phyloP scores from a whole-genome alignment of 2,113 vertebrate species.

The Ramphastos sulfuratus region DNA sequence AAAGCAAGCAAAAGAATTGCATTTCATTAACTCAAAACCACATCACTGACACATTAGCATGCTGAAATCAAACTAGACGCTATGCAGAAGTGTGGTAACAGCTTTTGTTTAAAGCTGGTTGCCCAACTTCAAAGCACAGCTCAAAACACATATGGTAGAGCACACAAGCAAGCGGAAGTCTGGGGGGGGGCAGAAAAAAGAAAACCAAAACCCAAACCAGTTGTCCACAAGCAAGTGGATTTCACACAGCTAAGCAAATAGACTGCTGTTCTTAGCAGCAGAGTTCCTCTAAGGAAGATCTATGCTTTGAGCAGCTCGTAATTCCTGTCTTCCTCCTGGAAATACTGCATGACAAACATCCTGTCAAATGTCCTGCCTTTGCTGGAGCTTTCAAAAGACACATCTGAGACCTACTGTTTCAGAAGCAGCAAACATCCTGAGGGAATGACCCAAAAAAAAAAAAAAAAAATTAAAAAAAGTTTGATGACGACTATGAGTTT shows the following conservation, averaged over 20 bases:
- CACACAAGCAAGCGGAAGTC: not conserved
- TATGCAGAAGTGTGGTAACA: constrained; percentile 17
- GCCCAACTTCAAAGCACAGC: constrained; percentile 24
- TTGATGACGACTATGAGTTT: not conserved
- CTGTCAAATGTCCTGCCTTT: not conserved
- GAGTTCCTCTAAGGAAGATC: not conserved
- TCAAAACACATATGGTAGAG: constrained; percentile 28
- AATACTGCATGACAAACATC: not conserved
- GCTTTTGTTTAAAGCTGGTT: constrained; percentile 21
- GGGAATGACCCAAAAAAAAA: not conserved
- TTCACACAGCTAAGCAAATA: constrained; percentile 1
- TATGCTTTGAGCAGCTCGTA: not conserved
- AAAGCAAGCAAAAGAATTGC: not conserved
- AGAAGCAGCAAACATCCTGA: not conserved
- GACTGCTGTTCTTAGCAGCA: not conserved
- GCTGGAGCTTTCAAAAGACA: not conserved
- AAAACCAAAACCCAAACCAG: not conserved
- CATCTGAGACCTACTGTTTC: not conserved
- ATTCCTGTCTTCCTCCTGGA: not conserved
- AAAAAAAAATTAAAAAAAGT: not conserved
- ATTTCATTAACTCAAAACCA: constrained; percentile 24
- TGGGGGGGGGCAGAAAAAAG: not conserved
- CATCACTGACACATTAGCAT: not conserved
- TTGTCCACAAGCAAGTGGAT: not conserved
- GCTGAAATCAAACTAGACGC: constrained; percentile 15